Base-by-base conservation (phyloP, 2,888 invertebrate species). In the Meteorus colon region DNA sequence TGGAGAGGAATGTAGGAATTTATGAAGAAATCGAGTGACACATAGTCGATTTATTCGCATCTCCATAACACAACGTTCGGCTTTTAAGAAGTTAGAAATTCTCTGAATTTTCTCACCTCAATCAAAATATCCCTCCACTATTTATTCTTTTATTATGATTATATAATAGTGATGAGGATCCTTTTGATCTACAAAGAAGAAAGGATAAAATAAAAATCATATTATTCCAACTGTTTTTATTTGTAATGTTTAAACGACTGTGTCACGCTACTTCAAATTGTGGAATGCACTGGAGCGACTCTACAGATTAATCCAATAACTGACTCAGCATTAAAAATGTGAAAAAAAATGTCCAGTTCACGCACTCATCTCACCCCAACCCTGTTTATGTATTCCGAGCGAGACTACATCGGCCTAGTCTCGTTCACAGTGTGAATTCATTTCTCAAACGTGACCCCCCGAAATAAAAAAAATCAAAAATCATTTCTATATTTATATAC, bases 1-100 rank as follows among this genome's bases (percentile, higher is more conserved):
- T 80, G 81, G 79, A 75, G 79, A 75, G 81, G 82, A 82, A 82
- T 82, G 81, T 78, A 75, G 80, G 79, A 81, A 81, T 80, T 80
- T 76, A 71, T 77, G 79, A 45, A 48, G 48, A 67, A 55, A 51
- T 75, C 76, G 31, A 62, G 69, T 72, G 74, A 73, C 74, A 79
- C 78, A 79, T 55, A 79, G 66, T 74, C 67, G 81, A 82, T 84
- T 84, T 81, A 83, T 84, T 82, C 78, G 78, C 78, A 77, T 77
- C 80, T 14, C 48, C 78, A 81, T 82, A 76, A 77, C 78, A 71
- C 77, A 78, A 75, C 77, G 77, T 76, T 55, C 66, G 59, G 19
- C 16, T 70, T 68, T 68, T 69, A 65, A 71, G 66, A 70, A 68
- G 71, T 65, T 62, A 24, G 48, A 73, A 73, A 65, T 51, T 10